These are phyloP conservation scores for Pangasius larnaudii DNA, from an alignment of 2,797 vertebrate genomes.

Conservation along the genomic window DNA sequence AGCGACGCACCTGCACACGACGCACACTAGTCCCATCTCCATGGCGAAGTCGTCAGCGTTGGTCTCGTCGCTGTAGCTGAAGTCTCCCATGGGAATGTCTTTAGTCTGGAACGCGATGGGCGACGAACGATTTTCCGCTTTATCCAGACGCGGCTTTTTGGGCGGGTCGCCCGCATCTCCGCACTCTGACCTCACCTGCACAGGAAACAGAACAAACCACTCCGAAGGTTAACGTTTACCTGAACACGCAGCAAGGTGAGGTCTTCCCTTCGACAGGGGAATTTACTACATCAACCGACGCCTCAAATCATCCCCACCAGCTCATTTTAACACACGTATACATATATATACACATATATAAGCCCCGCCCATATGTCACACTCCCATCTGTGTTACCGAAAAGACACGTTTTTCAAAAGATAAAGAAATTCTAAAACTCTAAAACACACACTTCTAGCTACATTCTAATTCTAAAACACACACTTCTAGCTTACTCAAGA, in stretches of 20 bases:
- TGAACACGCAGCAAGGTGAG: not conserved
- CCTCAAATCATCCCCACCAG: not conserved
- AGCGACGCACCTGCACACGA: slow-evolving; percentile 85
- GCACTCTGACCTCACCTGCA: slow-evolving; percentile 84
- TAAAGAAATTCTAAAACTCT: no score
- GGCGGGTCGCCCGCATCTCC: slow-evolving; percentile 82
- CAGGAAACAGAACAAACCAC: not conserved
- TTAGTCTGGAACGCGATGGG: slow-evolving; percentile 82
- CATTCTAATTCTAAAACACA: no score
- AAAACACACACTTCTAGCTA: no score
- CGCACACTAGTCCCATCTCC: slow-evolving; percentile 98
- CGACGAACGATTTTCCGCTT: slow-evolving; percentile 86
- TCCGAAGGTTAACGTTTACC: not conserved
- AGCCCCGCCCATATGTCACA: not conserved
- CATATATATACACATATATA: not conserved
- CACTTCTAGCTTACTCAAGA: not conserved
- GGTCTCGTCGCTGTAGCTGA: slow-evolving; percentile 92
- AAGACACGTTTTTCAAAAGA: no score
- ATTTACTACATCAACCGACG: not conserved
- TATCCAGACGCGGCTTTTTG: slow-evolving; percentile 92
- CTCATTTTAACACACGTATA: not conserved
- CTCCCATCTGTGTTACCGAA: no score
- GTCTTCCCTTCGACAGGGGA: not conserved
- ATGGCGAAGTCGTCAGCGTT: slow-evolving; percentile 98
- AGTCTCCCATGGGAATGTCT: slow-evolving; percentile 87